Percentiles rank a stretch among this genome's conserved stretches.
These are phyloP conservation scores for Gambelia wislizenii DNA, from an alignment of 2,797 vertebrate genomes.

Conservation along the genomic window DNA sequence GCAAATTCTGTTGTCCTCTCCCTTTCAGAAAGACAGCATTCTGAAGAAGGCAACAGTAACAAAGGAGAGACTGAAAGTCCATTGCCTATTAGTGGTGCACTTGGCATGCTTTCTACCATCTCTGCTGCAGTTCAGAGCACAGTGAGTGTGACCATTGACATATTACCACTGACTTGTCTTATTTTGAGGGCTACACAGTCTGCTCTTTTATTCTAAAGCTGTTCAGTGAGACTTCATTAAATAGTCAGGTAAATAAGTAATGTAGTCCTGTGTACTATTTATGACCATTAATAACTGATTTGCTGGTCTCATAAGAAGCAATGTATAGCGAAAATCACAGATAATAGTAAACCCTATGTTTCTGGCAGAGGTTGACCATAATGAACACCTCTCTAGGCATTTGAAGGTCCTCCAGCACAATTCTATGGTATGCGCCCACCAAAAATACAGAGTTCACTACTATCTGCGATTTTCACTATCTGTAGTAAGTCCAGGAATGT, in stretches of 20 bases:
- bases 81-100: slow-evolving; percentile 81
- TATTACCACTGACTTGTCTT: background rate
- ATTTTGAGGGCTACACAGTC: background rate
- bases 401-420: too few species aligned
- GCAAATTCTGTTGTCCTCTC: background rate
- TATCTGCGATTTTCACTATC: too few species aligned
- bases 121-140: slow-evolving; percentile 94
- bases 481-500: too few species aligned
- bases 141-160: slow-evolving; percentile 77
- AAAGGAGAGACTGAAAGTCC: slow-evolving; percentile 69
- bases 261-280: background rate
- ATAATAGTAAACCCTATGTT: too few species aligned
- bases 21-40: slow-evolving; percentile 61
- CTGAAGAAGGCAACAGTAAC: slow-evolving; percentile 49
- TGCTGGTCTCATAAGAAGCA: background rate
- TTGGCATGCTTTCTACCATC: slow-evolving; percentile 92
- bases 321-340: too few species aligned
- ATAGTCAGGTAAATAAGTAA: background rate
- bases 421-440: too few species aligned
- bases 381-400: too few species aligned
- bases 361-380: too few species aligned
- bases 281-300: background rate
- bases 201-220: background rate
- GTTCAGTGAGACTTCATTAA: background rate
- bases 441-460: too few species aligned